Base-by-base conservation (phyloP, 2,113 vertebrate genomes). In the Polyodon spathula region DNA sequence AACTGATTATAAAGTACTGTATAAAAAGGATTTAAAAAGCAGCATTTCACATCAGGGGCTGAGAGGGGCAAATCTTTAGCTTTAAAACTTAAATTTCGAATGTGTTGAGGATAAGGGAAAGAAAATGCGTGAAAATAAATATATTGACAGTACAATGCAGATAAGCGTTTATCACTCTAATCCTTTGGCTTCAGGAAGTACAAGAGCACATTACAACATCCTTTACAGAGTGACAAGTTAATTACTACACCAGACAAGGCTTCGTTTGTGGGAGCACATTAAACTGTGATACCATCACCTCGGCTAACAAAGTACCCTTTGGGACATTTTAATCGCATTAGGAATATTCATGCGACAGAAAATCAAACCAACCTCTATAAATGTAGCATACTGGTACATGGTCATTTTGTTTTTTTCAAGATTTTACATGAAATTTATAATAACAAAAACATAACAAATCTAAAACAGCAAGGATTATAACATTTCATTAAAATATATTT, bases 271-370 rank as follows among this genome's bases (percentile, higher is more conserved):
- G 67, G 61, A 61, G 59, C 42, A 8, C 54, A 60, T 65, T 73
- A 78, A 77, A 77, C 69, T 77, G 64, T 76, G 75, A 74, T 54
- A 75, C 64, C 78, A 60, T 65, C 66, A 75, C 73, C 62, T 54
- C 8, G 58, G 63, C 65, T 75, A 74, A 79, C 72, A 74, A 79
- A 79, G 68, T 75, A 59, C 73, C 54, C 44, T 58, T 60, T 40
- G 12, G 54, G 68, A 62, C 51, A 15, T 73, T 75, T 73, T 74
- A 11, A 61, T 63, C 75, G 69, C 70, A 74, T 67, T 71, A 75
- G 56, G 42, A 71, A 63, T 59, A 58, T 37, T 58, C 62, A 54
- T 52, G 3, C 4, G 48, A 10, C 48, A 50, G 48, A 5, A 12
- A 50, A 50, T 50, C 9, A 50, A 50, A 50, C 12, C 1, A n/a